A percentile compares a stretch with the other conserved stretches of the same genome.
These are phyloP conservation scores for Pseudanteris insignis DNA, from an alignment of 2,888 invertebrate species.

Conservation along the genomic window DNA sequence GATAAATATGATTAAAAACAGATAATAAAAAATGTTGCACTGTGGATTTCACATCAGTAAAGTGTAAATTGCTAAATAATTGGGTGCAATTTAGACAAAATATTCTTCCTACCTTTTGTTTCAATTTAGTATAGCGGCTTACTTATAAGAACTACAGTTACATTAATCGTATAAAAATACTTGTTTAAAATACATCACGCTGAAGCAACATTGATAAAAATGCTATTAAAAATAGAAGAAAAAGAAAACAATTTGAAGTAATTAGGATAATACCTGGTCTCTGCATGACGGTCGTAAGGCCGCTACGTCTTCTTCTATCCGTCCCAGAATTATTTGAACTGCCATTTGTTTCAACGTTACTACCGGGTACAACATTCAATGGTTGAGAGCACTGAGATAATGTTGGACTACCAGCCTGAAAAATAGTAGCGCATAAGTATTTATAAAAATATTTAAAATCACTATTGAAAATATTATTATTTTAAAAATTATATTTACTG, in stretches of 20 bases:
- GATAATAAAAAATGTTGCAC: constrained; percentile 17
- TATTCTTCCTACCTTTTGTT: constrained; percentile 28
- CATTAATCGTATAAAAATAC: constrained; percentile 40
- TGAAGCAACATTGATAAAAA: too few species aligned
- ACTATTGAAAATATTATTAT: background rate
- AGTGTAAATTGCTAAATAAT: constrained; percentile 27
- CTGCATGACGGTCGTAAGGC: constrained; percentile 86
- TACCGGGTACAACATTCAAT: constrained; percentile 55
- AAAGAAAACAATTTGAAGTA: too few species aligned
- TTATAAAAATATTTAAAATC: too few species aligned
- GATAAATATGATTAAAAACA: too few species aligned
- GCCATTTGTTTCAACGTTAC: constrained; percentile 59
- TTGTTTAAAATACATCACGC: constrained; percentile 22
- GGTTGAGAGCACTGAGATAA: constrained; percentile 66
- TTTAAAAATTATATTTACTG: constrained; percentile 65
- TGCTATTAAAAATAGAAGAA: too few species aligned
- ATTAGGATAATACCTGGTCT: constrained; percentile 83
- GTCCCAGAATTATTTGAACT: constrained; percentile 68
- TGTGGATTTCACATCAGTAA: constrained; percentile 10
- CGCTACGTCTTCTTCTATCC: constrained; percentile 80
- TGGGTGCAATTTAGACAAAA: constrained; percentile 12
- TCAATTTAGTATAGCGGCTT: constrained; percentile 16
- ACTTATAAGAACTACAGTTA: too few species aligned
- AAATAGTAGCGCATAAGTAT: too few species aligned
- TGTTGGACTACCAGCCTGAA: constrained; percentile 65